Evolutionary conservation across 1,140 invertebrate species (phyloP), one percentile per base, ranked within the genome.

Genomic region (Bombus balteatus): DNA sequence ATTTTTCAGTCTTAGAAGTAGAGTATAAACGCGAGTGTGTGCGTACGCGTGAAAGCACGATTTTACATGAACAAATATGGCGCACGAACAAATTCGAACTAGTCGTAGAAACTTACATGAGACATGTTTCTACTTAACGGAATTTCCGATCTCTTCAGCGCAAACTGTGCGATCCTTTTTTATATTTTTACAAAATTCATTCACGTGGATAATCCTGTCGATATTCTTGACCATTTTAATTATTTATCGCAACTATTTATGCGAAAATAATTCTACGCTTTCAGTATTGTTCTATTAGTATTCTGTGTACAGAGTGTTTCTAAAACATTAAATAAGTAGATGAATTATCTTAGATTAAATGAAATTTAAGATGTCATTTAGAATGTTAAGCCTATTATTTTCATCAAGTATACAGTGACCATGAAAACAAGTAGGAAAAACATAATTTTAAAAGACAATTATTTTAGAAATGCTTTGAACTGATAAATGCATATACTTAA

Each of bases 11-110:
- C 47, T 73, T 68, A 76, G 22, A 47, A 72, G 34, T 66, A 72
- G 76, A 66, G 82, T 70, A 41, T 43, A 65, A 41, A 34, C 22
- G 65, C 0, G 32, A 15, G 43, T 37, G 65, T n/a, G 71, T 32
- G 43, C 22, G 66, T 76, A 41, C 53, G 47, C 43, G 74, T 87
- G 66, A 66, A 70, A 84, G 72, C 62, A 74, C 39, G 59, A 78
- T 79, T 83, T 41, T 79, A 32, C 32, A 22, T 41, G 75, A 76
- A 68, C 3, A 10, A 86, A 86, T 32, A 59, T 84, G 28, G 43
- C 68, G 62, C 85, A 86, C 83, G 87, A 90, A 88, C 53, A 78
- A 39, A 87, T 81, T 85, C 70, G 32, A 85, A 86, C 74, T 81
- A 83, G 75, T 86, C 66, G 66, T 1, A 41, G 28, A 43, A 73